Conservation (phyloP, 1,140 invertebrate genomes). For the Parapsyche elsis region DNA sequence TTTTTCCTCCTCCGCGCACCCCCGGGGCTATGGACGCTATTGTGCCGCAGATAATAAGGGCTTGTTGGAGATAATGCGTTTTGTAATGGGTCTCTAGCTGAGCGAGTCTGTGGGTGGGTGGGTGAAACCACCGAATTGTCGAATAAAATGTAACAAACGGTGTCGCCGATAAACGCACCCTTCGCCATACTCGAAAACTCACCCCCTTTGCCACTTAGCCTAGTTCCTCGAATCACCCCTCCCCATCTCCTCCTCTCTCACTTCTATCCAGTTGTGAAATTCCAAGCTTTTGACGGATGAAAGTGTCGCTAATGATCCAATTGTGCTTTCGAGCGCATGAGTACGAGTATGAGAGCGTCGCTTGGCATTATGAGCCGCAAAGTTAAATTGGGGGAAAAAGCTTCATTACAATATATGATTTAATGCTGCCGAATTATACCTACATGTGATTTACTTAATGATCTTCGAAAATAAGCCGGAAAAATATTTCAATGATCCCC, state of each 20-base stretch:
- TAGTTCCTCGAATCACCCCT: neutral
- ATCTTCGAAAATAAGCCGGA: too few relatives aligned
- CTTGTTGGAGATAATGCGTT: slow-evolving; percentile 42
- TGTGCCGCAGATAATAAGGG: slow-evolving; percentile 34
- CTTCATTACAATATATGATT: too few relatives aligned
- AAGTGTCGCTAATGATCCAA: slow-evolving; percentile 18
- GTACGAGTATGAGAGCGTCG: neutral
- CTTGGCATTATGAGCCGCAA: neutral
- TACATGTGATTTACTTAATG: too few relatives aligned
- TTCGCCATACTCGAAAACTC: neutral
- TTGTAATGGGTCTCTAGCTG: slow-evolving; percentile 33
- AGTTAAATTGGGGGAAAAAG: too few relatives aligned
- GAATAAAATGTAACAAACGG: slow-evolving; percentile 38
- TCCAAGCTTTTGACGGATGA: neutral
- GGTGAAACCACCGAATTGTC: slow-evolving; percentile 9
- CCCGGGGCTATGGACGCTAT: slow-evolving; percentile 9
- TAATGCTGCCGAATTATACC: too few relatives aligned
- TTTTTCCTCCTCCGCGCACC: neutral
- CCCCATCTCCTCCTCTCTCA: too few relatives aligned
- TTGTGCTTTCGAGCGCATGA: neutral
- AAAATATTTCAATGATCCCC: too few relatives aligned
- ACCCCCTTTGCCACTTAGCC: neutral
- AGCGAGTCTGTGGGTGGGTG: neutral
- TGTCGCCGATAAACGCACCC: neutral
- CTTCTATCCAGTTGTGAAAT: neutral